Evolutionary conservation across 2,888 invertebrate species (phyloP), one percentile per base, ranked within the genome.

Genomic region (Trichopria drosophilae): DNA sequence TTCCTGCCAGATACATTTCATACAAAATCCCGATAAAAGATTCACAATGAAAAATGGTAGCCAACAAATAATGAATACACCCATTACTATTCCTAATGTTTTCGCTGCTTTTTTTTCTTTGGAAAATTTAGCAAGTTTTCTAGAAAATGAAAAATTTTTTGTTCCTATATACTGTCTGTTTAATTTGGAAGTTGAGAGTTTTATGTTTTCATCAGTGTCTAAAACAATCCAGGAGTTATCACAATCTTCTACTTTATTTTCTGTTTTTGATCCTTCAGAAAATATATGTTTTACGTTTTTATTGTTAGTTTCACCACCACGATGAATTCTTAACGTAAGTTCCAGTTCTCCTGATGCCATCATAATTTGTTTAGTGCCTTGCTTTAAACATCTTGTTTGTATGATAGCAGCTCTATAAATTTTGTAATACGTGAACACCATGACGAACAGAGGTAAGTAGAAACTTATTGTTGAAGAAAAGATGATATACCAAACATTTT

Each of bases 391-490:
- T 57, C 89, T 82, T 45, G 93, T 94, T 77, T 96, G 96, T 64
- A 89, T 87, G 2, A 90, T 88, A 4, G 97, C 97, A 3, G 96
- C 96, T 34, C 90, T 82, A 78, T 97, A 97, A 64, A 97, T 97
- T 61, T 91, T 86, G 76, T 92, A 95, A 76, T 99, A 99, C 4
- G 97, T 97, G 77, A 97, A 96, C 60, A 98, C 90, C 94, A 99
- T 99, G 48, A 99, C 92, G 73, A 93, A 86, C 20, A 98, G 80
- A 20, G 99, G 99, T 63, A 95, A 82, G 77, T 98, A 99, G 79
- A 99, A 99, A 15, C 97, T 97, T 69, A 99, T 93, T 58, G 94
- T 89, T 36, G 97, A 97, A 10, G 97, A 97, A 79, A 98, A 96
- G 72, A 97, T 90, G 60, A 99, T 82, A 76, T 99, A 99, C 53